Base-by-base conservation (phyloP, 2,888 invertebrate genomes). In the Rhamnusium bicolor region DNA sequence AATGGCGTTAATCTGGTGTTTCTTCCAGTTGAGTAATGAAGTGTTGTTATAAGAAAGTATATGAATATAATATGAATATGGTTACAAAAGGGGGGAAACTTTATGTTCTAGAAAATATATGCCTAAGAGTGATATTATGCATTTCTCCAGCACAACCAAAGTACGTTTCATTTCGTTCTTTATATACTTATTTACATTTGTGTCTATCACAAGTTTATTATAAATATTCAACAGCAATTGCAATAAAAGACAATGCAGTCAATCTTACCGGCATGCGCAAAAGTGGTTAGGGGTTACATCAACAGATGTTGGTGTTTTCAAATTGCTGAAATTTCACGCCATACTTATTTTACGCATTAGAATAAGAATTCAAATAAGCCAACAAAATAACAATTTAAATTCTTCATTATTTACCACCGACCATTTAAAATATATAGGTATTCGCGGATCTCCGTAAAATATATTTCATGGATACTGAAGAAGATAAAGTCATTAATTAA, bases 141-240 rank as follows among this genome's bases (percentile, higher is more conserved):
- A 53, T 51, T 63, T 65, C 51, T 56, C 24, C 56, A 29, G 29
- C 51, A 7, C 29, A 32, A 58, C 49, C 63, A 8, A 51, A 51
- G 29, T 65, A 65, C 63, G 32, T 51, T 65, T 29, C 21, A 47
- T 65, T 65, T 19, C 63, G 14, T 58, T n/a, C 46, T 24, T 49
- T 16, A 18, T 51, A 65, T 51, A 14, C 29, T 51, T 65, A 65
- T 65, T 65, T 65, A 27, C 63, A 65, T 65, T 65, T 51, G 63
- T 51, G 53, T 65, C 53, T 65, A 65, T 53, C 53, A 63, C 40
- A 47, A 51, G 65, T 65, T 65, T 51, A 27, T 53, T 53, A 53
- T 65, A 65, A 65, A 65, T 65, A 65, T 65, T 65, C 65, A 65
- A 19, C 51, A 65, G 65, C 65, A 53, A 65, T 65, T 65, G 53